Base-by-base conservation (phyloP, 2,888 invertebrate species). In the Volucella inflata region DNA sequence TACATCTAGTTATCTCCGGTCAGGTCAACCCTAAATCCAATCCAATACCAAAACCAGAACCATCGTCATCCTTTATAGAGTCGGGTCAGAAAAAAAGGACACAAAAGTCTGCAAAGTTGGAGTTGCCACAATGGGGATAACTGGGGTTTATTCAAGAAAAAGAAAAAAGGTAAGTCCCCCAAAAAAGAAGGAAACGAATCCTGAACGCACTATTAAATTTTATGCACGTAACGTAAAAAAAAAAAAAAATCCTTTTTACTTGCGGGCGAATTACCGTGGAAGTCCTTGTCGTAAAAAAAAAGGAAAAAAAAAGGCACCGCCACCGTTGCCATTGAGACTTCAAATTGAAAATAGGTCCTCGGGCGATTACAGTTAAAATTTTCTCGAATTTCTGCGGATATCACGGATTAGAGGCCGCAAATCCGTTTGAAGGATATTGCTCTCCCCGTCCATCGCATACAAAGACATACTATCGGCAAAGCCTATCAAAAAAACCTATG, bases 301-400 rank as follows among this genome's bases (percentile, higher is more conserved):
- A 53, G n/a, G 17, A 14, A 9, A 17, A 14, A 38, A 16, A 40
- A 14, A 40, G 40, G 44, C 44, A n/a, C 4, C 57, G 40, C 14
- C 57, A 16, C 14, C 4, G 16, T n/a, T 40, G 4, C 30, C 30
- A 30, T 30, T 30, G 30, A 30, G 6, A 16, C 48, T 50, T 14
- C 36, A 78, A 78, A 71, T 78, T 78, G 64, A 78, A 78, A 78
- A 57, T 71, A 64, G 71, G 78, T 78, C 62, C 64, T 57, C 40
- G n/a, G 62, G 62, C 70, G 77, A 70, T 77, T 70, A 64, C 68
- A 55, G 53, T 70, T 60, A 48, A 70, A 77, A 77, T 77, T 55
- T 53, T 30, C 30, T 38, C 6, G 70, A 42, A 78, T 38, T 78
- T 70, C 57, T 64, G 40, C 53, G 55, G 77, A 59, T 70, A 55